A percentile compares a stretch with the other conserved stretches of the same genome.
Evolutionary conservation across 2,888 invertebrate genomes (phyloP).

Genomic region (Amphipyra tragopoginis): DNA sequence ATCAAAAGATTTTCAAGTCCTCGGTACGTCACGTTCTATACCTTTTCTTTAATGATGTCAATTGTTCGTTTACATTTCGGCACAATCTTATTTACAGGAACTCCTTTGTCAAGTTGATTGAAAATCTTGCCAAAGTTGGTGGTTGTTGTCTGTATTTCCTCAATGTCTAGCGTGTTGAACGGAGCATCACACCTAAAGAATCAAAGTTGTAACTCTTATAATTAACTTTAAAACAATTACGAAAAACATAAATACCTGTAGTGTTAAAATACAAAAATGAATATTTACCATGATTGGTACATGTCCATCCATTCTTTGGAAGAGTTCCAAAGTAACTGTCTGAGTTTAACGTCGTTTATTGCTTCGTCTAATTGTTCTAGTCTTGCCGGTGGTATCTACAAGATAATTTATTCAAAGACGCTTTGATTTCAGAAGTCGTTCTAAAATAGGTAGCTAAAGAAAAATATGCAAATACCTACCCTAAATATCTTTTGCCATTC

Average conservation of each 20-base stretch:
- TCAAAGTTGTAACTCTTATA: background rate
- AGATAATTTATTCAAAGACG: background rate
- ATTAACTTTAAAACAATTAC: no score
- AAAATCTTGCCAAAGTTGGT: slow-evolving; percentile 93
- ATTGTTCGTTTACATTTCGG: slow-evolving; percentile 94
- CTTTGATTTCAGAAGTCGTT: no score
- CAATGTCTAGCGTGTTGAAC: slow-evolving; percentile 92
- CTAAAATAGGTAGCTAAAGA: background rate
- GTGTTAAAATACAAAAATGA: background rate
- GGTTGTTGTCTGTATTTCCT: slow-evolving; percentile 92
- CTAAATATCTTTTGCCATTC: slow-evolving; percentile 96
- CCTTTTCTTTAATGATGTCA: slow-evolving; percentile 94
- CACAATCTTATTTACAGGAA: slow-evolving; percentile 95
- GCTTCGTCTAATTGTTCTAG: slow-evolving; percentile 95
- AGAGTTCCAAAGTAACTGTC: slow-evolving; percentile 95
- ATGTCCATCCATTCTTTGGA: slow-evolving; percentile 93
- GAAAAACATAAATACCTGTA: background rate
- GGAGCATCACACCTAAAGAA: slow-evolving; percentile 83
- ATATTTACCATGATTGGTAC: slow-evolving; percentile 91
- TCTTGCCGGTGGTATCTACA: slow-evolving; percentile 94
- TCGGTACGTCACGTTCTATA: slow-evolving; percentile 70
- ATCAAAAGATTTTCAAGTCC: no score
- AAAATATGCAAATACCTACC: slow-evolving; percentile 90
- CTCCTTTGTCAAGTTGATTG: slow-evolving; percentile 94
- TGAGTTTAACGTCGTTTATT: slow-evolving; percentile 94